Evolutionary conservation across 2,888 invertebrate genomes (phyloP).

Genomic region (Thumatha senex): DNA sequence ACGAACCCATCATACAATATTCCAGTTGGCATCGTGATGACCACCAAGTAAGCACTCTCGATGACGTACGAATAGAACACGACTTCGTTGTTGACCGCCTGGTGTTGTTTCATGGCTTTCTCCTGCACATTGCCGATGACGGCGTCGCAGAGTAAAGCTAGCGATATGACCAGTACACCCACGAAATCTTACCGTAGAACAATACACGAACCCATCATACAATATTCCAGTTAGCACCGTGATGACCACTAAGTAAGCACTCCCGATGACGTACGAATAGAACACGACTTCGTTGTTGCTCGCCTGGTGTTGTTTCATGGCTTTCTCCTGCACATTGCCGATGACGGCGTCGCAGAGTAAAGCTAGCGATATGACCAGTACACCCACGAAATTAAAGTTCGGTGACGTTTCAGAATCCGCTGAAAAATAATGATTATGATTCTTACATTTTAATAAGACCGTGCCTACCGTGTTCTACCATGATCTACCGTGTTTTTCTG

Average conservation of each 20-base stretch:
- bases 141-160: constrained; percentile 96
- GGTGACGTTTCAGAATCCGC: constrained; percentile 90
- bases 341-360: constrained; percentile 97
- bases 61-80: constrained; percentile 96
- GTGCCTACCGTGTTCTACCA: too few relatives aligned
- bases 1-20: constrained; percentile 88
- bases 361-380: constrained; percentile 91
- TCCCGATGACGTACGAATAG: constrained; percentile 96
- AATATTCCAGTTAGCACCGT: constrained; percentile 90
- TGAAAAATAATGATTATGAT: constrained; percentile 52
- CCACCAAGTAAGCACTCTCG: constrained; percentile 91
- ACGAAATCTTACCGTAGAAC: constrained; percentile 85
- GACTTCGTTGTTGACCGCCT: constrained; percentile 94
- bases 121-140: constrained; percentile 98
- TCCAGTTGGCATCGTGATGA: constrained; percentile 88
- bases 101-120: constrained; percentile 93
- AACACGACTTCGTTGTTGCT: constrained; percentile 95
- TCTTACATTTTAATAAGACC: not conserved
- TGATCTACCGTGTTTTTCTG: too few relatives aligned
- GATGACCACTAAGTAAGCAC: constrained; percentile 89
- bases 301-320: constrained; percentile 92
- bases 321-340: constrained; percentile 98
- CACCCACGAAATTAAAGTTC: constrained; percentile 88
- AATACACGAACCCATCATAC: constrained; percentile 89
- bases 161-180: constrained; percentile 84